Conservation (phyloP, 2,888 invertebrate species). For the Heliconius cydno region DNA sequence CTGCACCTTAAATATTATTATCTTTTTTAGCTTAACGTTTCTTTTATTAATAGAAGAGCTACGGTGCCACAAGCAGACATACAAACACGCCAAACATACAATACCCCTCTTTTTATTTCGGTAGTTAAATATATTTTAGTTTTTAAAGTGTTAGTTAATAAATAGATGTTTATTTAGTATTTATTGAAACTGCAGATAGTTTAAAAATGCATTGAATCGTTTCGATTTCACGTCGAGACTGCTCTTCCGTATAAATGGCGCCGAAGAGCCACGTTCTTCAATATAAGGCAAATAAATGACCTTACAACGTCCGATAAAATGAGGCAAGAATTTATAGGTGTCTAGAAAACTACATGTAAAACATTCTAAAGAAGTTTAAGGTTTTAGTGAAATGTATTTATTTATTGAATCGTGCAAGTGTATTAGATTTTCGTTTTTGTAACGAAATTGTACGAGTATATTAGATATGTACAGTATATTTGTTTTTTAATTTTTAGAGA, state of each 20-base stretch:
- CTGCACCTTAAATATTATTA: no score
- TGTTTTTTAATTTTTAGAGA: background rate
- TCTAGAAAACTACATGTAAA: constrained; percentile 62
- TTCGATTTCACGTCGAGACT: constrained; percentile 48
- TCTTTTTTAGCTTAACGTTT: no score
- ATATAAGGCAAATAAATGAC: constrained; percentile 75
- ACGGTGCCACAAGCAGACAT: no score
- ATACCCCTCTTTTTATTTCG: no score
- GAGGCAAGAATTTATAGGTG: constrained; percentile 70
- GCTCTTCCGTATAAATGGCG: constrained; percentile 50
- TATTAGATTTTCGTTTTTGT: background rate
- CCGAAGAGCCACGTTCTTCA: constrained; percentile 58
- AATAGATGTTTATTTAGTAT: constrained; percentile 6
- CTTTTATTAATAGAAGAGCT: no score
- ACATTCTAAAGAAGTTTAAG: constrained; percentile 33
- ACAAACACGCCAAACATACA: no score
- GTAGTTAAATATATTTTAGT: no score
- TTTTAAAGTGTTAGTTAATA: no score
- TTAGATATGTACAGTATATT: background rate
- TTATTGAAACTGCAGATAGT: constrained; percentile 18
- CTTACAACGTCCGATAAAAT: constrained; percentile 65
- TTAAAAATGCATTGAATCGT: constrained; percentile 47
- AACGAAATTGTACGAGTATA: background rate
- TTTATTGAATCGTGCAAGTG: background rate
- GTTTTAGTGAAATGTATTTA: constrained; percentile 11